Evolutionary conservation across 2,113 vertebrate species (phyloP).

Genomic region (Elephas maximus): DNA sequence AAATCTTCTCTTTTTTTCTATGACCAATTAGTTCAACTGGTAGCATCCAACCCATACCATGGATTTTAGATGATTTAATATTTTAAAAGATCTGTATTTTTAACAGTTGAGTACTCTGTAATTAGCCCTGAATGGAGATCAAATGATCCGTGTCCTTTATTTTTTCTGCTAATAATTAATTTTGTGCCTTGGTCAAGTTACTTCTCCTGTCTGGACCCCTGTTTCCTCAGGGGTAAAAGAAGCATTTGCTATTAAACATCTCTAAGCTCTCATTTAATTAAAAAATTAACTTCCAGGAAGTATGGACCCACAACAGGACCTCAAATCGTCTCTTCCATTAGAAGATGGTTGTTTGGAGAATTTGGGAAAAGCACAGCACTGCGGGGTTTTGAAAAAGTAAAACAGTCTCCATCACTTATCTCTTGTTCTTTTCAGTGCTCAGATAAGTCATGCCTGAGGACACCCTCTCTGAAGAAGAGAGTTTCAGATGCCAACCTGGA

Average conservation of each 20-base stretch:
- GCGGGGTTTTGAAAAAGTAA: not conserved
- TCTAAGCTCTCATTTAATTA: not conserved
- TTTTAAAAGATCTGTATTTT: constrained; percentile 40
- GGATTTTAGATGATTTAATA: constrained; percentile 14
- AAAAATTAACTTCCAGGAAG: not conserved
- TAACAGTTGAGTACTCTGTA: not conserved
- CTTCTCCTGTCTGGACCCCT: not conserved
- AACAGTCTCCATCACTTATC: not conserved
- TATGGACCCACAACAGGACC: not conserved
- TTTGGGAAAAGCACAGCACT: not conserved
- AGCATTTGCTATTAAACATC: not conserved
- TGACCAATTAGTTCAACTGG: not conserved
- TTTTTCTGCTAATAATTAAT: not conserved
- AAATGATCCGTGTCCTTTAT: not conserved
- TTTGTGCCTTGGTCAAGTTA: not conserved
- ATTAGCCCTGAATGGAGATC: not conserved
- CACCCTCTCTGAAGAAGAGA: constrained; percentile 97
- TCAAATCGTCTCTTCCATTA: not conserved
- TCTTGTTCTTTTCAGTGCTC: constrained; percentile 91
- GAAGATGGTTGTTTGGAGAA: not conserved
- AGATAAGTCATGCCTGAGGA: constrained; percentile 97
- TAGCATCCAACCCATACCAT: constrained; percentile 3
- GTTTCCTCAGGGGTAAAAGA: not conserved
- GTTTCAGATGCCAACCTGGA: constrained; percentile 94
- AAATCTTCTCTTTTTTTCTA: not conserved